Evolutionary conservation across 2,113 vertebrate genomes (phyloP).

Genomic region (Pandion haliaetus): DNA sequence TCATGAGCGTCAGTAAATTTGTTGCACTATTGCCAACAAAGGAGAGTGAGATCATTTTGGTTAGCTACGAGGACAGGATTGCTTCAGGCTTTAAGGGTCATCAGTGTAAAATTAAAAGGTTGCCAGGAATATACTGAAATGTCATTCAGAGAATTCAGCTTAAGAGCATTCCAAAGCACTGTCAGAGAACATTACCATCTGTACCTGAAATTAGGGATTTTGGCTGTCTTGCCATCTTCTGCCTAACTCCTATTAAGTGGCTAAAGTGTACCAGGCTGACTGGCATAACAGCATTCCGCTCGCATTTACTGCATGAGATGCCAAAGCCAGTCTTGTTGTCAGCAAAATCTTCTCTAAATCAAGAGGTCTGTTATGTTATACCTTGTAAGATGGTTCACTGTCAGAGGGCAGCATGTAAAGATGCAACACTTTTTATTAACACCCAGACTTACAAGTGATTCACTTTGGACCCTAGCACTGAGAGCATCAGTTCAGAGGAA

Average conservation of each 20-base stretch:
- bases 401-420: not conserved
- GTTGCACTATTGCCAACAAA: not conserved
- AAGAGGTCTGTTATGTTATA: not conserved
- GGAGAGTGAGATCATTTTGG: not conserved
- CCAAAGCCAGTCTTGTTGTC: not conserved
- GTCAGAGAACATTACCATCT: not conserved
- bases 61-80: not conserved
- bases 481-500: not conserved
- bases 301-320: not conserved
- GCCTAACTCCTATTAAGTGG: not conserved
- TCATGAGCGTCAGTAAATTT: not conserved
- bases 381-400: not conserved
- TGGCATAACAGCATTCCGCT: not conserved
- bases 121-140: not conserved
- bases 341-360: not conserved
- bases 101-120: not conserved
- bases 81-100: not conserved
- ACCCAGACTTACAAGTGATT: not conserved
- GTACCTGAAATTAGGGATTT: not conserved
- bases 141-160: not conserved
- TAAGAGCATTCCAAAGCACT: not conserved
- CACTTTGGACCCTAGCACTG: not conserved
- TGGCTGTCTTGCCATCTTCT: not conserved
- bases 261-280: rapidly evolving
- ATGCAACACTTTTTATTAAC: not conserved